Percentiles rank a stretch among this genome's conserved stretches.
Conservation (phyloP, 2,797 vertebrate species). For the Anisognathus igniventris region DNA sequence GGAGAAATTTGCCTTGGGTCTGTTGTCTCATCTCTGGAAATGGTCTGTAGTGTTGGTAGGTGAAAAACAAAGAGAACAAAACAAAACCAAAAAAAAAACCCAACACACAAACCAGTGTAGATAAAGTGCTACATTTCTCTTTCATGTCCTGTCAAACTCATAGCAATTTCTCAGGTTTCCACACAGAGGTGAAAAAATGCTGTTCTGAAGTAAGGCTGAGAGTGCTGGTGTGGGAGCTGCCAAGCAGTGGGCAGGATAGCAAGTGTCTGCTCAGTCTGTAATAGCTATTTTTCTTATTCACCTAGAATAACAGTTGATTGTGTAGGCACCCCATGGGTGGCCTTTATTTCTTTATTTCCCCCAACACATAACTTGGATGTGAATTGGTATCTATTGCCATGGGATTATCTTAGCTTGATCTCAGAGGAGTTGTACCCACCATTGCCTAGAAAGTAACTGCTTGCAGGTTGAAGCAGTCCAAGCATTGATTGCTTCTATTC, state of each 20-base stretch:
- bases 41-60: neutral
- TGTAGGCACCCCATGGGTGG: neutral
- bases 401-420: neutral
- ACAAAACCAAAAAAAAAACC: neutral
- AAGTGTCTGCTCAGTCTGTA: neutral
- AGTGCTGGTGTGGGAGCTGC: neutral
- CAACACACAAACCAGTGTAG: neutral
- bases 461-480: neutral
- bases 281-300: neutral
- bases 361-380: neutral
- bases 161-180: neutral
- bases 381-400: neutral
- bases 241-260: neutral
- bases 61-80: neutral
- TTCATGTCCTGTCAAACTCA: neutral
- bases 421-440: neutral
- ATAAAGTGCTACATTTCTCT: neutral
- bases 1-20: neutral
- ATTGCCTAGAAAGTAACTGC: neutral
- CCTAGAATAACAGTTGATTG: neutral
- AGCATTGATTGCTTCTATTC: neutral
- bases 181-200: neutral
- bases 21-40: neutral
- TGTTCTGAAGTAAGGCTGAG: neutral
- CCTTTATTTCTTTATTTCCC: neutral